Evolutionary conservation across 2,888 invertebrate species (phyloP).

Genomic region (Harpalus rufipes): DNA sequence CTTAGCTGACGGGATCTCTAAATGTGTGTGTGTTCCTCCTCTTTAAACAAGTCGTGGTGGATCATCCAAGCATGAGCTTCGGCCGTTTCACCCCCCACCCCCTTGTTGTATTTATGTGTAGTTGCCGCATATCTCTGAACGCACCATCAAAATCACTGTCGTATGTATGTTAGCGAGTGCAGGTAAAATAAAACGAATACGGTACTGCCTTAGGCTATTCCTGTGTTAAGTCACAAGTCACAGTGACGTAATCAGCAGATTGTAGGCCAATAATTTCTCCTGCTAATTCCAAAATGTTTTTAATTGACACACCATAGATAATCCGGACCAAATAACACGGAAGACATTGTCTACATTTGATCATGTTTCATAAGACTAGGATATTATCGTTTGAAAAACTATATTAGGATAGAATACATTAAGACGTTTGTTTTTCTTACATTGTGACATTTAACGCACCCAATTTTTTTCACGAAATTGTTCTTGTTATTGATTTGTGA

Average conservation of each 20-base stretch:
- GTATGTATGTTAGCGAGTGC: background rate
- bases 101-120: no score
- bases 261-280: constrained; percentile 27
- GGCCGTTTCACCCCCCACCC: no score
- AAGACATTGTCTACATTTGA: constrained; percentile 7
- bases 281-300: background rate
- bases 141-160: background rate
- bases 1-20: no score
- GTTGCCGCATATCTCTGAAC: background rate
- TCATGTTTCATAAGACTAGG: background rate
- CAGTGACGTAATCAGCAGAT: constrained; percentile 26
- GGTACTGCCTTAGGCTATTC: constrained; percentile 11
- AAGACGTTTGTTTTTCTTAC: background rate
- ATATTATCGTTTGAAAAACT: background rate
- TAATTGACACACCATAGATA: background rate
- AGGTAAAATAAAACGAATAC: background rate
- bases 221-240: constrained; percentile 35
- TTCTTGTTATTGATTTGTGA: no score
- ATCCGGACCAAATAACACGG: constrained; percentile 28
- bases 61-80: no score
- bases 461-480: no score
- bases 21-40: no score
- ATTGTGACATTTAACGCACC: background rate
- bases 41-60: no score
- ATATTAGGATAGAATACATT: background rate